Base-by-base conservation (phyloP, 2,113 vertebrate genomes). In the Collichthys lucidus region DNA sequence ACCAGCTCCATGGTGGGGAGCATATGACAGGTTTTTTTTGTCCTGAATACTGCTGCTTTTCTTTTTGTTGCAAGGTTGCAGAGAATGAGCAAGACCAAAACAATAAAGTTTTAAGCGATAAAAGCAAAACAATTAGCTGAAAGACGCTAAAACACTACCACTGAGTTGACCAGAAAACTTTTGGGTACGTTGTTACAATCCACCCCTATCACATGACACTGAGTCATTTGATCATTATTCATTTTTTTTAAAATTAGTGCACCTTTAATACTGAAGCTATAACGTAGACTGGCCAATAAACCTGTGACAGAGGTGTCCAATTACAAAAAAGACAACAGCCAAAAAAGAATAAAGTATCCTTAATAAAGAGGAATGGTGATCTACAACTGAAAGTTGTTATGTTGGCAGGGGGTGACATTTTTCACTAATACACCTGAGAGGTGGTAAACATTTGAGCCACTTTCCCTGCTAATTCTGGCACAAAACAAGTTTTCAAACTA, bases 401-500 rank as follows among this genome's bases (percentile, higher is more conserved):
- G 46, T 14, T 62, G 47, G 10, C 31, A 35, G 11, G 53, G 4
- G 15, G 20, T 62, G 10, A 29, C 17, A 22, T 26, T 24, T 55
- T 52, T 67, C 24, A 31, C 15, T 52, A 19, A 60, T 11, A 44
- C 10, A 66, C 20, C 26, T 12, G 12, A 52, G 5, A 61, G 5
- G 7, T 63, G 47, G 66, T 62, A 75, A 55, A 69, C 26, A 63
- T 40, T 70, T 64, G 5, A 63, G 4, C 42, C 17, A 10, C 24
- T 61, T 29, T 0, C 31, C 12, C 17, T 57, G 44, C 24, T 65
- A 47, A 56, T 46, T 68, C 42, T 63, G 26, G 17, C 14, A 63
- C 26, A 20, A 17, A 63, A 74, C n/a, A 74, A 14, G 29, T 42
- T 47, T 73, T 6, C 62, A 42, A 73, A 74, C 9, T 31, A 16